Evolutionary conservation across 2,888 invertebrate species (phyloP).

Genomic region (Synanthedon andrenaeformis): DNA sequence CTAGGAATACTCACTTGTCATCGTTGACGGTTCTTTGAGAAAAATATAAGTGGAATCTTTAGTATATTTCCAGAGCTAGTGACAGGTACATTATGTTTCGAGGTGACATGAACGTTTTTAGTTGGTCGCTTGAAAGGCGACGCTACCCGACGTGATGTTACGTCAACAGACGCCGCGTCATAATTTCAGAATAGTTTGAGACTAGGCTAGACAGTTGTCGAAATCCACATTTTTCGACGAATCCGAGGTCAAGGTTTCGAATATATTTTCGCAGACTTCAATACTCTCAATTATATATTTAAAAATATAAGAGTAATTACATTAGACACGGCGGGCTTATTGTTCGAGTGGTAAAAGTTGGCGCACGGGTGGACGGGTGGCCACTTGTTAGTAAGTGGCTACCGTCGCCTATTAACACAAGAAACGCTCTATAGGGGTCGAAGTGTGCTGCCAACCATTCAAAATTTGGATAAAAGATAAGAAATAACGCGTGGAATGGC

Average conservation of each 20-base stretch:
- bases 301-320: too few relatives aligned
- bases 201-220: constrained; percentile 14
- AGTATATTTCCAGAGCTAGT: constrained; percentile 16
- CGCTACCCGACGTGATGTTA: constrained; percentile 13
- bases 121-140: constrained; percentile 9
- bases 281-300: not conserved
- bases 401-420: not conserved
- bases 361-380: too few relatives aligned
- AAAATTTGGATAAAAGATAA: too few relatives aligned
- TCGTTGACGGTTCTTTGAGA: not conserved
- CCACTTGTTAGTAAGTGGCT: too few relatives aligned
- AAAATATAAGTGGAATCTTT: constrained; percentile 7
- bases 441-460: too few relatives aligned
- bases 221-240: constrained; percentile 33
- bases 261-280: constrained; percentile 3
- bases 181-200: constrained; percentile 33
- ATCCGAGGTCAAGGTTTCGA: constrained; percentile 50
- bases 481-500: too few relatives aligned
- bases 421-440: not conserved
- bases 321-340: too few relatives aligned
- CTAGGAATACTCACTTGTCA: too few relatives aligned
- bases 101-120: constrained; percentile 23
- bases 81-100: constrained; percentile 16
- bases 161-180: constrained; percentile 43
- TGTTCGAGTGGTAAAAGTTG: too few relatives aligned